A percentile compares a stretch with the other conserved stretches of the same genome.
Conservation (phyloP, 2,888 invertebrate species). For the Portevinia maculata region DNA sequence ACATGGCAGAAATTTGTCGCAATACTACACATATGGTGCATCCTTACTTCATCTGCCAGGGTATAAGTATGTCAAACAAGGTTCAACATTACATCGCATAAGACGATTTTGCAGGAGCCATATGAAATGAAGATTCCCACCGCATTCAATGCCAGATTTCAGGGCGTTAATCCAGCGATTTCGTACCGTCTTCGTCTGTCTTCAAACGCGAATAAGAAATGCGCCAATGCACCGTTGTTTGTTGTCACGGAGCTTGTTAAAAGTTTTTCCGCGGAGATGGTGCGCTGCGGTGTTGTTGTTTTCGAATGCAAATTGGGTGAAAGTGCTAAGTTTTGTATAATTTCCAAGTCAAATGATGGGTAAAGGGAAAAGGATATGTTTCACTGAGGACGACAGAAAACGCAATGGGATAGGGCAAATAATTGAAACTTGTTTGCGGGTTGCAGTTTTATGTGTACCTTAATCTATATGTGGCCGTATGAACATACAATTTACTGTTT, state of each 20-base stretch:
- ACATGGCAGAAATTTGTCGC: too few species aligned
- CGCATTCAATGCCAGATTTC: constrained; percentile 31
- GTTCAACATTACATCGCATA: constrained; percentile 1
- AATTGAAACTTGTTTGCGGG: constrained; percentile 66
- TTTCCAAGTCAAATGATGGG: constrained; percentile 63
- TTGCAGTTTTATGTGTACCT: constrained; percentile 22
- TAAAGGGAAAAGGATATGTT: neutral
- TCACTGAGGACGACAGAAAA: neutral
- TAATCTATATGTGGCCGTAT: constrained; percentile 7
- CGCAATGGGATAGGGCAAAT: constrained; percentile 12
- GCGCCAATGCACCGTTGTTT: constrained; percentile 54
- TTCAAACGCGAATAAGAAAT: constrained; percentile 30
- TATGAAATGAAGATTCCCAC: constrained; percentile 33
- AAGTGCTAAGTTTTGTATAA: constrained; percentile 70
- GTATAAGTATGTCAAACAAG: neutral
- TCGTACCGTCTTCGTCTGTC: constrained; percentile 18
- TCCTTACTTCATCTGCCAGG: neutral
- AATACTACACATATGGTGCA: too few species aligned
- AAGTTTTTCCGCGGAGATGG: constrained; percentile 16
- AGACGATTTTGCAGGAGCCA: constrained; percentile 17
- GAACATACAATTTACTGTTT: constrained; percentile 57
- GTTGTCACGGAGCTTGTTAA: constrained; percentile 60
- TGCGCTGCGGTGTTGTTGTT: constrained; percentile 39
- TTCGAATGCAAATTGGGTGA: constrained; percentile 61
- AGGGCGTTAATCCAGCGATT: constrained; percentile 42